Conservation (phyloP, 2,797 vertebrate genomes). For the Alosa sapidissima region DNA sequence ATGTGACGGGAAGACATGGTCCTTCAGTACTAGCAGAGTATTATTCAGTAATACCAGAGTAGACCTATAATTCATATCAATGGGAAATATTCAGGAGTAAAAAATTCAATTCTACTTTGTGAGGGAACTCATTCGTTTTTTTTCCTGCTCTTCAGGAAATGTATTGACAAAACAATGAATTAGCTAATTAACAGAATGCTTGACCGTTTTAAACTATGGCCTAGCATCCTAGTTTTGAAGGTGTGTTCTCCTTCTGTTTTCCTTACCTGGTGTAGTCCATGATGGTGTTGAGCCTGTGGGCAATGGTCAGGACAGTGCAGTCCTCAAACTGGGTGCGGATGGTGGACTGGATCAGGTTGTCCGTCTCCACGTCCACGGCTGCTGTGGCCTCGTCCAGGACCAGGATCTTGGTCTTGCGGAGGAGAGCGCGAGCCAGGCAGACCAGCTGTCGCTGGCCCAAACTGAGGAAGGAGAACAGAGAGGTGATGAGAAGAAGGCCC, state of each 20-base stretch:
- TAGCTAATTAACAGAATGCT: too few relatives aligned
- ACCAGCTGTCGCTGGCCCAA: constrained; percentile 93
- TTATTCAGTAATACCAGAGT: neutral
- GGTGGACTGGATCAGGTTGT: constrained; percentile 82
- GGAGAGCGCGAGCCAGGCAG: constrained; percentile 90
- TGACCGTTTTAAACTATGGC: too few relatives aligned
- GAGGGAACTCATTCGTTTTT: too few relatives aligned
- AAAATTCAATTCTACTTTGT: too few relatives aligned
- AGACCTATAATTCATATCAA: too few relatives aligned
- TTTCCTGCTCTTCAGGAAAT: too few relatives aligned
- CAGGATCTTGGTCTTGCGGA: constrained; percentile 92
- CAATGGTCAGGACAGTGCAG: constrained; percentile 82
- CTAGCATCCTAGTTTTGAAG: neutral
- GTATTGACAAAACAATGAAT: too few relatives aligned
- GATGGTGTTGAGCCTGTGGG: constrained; percentile 82
- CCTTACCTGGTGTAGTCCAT: constrained; percentile 82
- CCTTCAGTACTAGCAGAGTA: neutral
- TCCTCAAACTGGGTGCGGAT: constrained; percentile 79
- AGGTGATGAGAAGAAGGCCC: neutral
- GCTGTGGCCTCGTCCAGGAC: constrained; percentile 96
- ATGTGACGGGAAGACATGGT: neutral
- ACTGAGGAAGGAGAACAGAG: constrained; percentile 59
- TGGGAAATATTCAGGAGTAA: too few relatives aligned
- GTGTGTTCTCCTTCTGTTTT: neutral
- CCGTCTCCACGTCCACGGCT: constrained; percentile 87